phyloP scores from a whole-genome alignment of 2,888 invertebrate genomes.

The Neria commutata region DNA sequence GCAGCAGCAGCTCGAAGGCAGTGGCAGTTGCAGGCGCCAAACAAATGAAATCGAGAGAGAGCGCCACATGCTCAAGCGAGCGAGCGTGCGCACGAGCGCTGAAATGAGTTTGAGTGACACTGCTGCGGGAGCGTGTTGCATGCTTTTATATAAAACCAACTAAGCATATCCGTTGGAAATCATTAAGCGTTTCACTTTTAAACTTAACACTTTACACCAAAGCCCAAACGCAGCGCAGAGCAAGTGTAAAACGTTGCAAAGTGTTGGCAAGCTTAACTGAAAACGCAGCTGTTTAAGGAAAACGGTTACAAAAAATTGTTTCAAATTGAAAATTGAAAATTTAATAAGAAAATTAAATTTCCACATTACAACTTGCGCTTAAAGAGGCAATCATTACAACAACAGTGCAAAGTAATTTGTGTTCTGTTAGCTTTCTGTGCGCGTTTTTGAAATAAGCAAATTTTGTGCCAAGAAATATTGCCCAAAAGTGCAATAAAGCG shows the following conservation, averaged over 20 bases:
- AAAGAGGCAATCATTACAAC: no score
- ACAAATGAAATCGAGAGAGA: background rate
- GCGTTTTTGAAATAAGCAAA: no score
- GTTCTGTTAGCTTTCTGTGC: no score
- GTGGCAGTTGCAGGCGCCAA: background rate
- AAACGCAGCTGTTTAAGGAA: background rate
- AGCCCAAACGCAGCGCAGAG: slow-evolving; percentile 24
- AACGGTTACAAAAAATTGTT: background rate
- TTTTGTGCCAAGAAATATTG: no score
- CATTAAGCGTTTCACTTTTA: slow-evolving; percentile 56
- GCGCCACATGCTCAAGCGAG: background rate
- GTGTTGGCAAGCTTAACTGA: background rate
- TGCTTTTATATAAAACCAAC: slow-evolving; percentile 57
- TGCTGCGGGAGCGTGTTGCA: slow-evolving; percentile 22
- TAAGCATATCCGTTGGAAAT: slow-evolving; percentile 53
- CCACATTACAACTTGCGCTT: no score
- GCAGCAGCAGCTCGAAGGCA: background rate
- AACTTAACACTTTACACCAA: slow-evolving; percentile 43
- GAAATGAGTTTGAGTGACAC: background rate
- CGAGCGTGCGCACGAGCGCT: background rate
- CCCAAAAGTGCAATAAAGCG: slow-evolving; percentile 17
- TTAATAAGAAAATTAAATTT: no score
- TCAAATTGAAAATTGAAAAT: no score
- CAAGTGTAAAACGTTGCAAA: slow-evolving; percentile 41
- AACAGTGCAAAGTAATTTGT: no score